Evolutionary conservation across 1,140 invertebrate genomes (phyloP), one percentile per base, ranked within the genome.

Genomic region (Vanessa atalanta): DNA sequence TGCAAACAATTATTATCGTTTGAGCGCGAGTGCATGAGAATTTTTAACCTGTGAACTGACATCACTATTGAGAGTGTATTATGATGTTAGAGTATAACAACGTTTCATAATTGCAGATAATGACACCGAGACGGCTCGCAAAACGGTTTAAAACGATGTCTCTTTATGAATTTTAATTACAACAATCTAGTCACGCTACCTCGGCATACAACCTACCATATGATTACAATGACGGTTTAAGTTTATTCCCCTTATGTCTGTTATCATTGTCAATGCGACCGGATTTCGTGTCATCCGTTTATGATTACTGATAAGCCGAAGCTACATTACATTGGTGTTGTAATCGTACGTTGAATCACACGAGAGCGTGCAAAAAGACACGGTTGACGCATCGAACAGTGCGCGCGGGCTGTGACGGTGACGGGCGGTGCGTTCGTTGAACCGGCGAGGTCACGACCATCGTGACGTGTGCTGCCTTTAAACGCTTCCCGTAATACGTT

Each of bases 371-470:
- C 76, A 70, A 75, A 61, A 70, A 76, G 77, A 73, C 74, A 79
- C 80, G 75, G 79, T 77, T 85, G 86, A 82, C 80, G 84, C 81
- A 80, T 83, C 81, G 76, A 67, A 68, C 79, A 43, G 67, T 66
- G 80, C 67, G 79, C 77, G 81, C 71, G 65, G 26, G 73, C 82
- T 79, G 82, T 86, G 86, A 87, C 79, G 79, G 79, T 77, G 80
- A 78, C 81, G 81, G 70, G 79, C 73, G 72, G 79, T 75, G 72
- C 86, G 86, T 86, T 83, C 87, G 83, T 88, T 88, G 87, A 88
- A 86, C 87, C 83, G 81, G 55, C 83, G 87, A 86, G 87, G 87
- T 87, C 87, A 88, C 80, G 87, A 87, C 82, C 84, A 85, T 70
- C 72, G 80, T 86, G 85, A 85, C 85, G 81, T 82, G 82, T 77